Percentiles rank a stretch among this genome's conserved stretches.
phyloP scores from a whole-genome alignment of 2,888 invertebrate genomes.

The Allophyes oxyacanthae region DNA sequence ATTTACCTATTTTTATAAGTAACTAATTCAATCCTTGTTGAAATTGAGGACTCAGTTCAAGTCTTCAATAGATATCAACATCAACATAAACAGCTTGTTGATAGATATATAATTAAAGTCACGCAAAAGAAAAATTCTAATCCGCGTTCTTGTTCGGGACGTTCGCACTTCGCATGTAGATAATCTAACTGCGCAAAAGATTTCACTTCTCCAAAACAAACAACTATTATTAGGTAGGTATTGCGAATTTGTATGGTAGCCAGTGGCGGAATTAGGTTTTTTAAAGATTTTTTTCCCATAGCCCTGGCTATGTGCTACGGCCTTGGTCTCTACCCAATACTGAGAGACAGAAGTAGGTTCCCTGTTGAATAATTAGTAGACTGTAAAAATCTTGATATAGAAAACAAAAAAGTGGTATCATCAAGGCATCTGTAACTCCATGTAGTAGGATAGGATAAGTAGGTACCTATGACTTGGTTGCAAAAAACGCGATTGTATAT shows the following conservation, averaged over 20 bases:
- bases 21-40: too few relatives aligned
- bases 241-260: constrained; percentile 56
- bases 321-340: too few relatives aligned
- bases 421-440: too few relatives aligned
- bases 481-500: constrained; percentile 53
- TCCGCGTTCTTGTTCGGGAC: constrained; percentile 32
- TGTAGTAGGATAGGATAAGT: background rate
- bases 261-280: background rate
- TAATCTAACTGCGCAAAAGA: constrained; percentile 61
- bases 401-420: too few relatives aligned
- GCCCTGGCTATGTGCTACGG: too few relatives aligned
- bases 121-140: constrained; percentile 36
- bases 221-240: constrained; percentile 58
- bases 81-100: constrained; percentile 8
- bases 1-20: too few relatives aligned
- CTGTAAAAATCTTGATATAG: too few relatives aligned
- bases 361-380: too few relatives aligned
- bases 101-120: constrained; percentile 13
- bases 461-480: too few relatives aligned
- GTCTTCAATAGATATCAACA: constrained; percentile 1
- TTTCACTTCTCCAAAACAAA: constrained; percentile 64
- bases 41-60: too few relatives aligned
- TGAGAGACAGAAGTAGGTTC: too few relatives aligned
- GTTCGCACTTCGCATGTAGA: constrained; percentile 4
- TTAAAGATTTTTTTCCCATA: too few relatives aligned